phyloP scores from a whole-genome alignment of 2,797 vertebrate species.

The Hirundo rustica region DNA sequence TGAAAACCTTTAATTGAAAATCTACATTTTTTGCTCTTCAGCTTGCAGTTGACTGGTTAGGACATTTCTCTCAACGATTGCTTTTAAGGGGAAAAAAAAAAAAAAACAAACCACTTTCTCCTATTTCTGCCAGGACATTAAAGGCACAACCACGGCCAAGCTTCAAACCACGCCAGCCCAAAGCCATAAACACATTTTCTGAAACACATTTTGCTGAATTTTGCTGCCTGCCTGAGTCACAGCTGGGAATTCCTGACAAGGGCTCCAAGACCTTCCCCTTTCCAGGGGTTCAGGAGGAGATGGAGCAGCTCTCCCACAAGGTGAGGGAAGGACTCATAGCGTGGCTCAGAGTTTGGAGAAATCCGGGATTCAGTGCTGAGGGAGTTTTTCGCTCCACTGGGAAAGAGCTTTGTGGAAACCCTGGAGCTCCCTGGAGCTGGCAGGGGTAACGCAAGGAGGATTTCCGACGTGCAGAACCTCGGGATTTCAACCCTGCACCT shows the following conservation, averaged over 20 bases:
- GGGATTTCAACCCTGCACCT: not conserved
- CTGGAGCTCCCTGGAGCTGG: too few species aligned
- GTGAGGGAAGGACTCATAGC: too few species aligned
- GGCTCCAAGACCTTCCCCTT: not conserved
- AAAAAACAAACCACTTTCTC: too few species aligned
- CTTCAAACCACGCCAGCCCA: not conserved
- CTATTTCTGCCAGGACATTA: not conserved
- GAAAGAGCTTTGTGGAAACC: too few species aligned
- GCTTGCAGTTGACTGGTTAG: not conserved
- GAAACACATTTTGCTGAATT: too few species aligned
- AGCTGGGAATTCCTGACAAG: not conserved
- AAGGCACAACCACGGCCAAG: not conserved
- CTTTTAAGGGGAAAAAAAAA: not conserved
- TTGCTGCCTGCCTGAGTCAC: too few species aligned
- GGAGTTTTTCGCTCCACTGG: too few species aligned
- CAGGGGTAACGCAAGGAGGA: not conserved
- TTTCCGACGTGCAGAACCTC: too few species aligned
- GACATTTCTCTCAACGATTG: not conserved
- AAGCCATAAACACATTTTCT: not conserved
- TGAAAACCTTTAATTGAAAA: not conserved
- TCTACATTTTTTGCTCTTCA: rapidly evolving
- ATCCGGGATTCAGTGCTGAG: too few species aligned
- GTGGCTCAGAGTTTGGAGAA: too few species aligned
- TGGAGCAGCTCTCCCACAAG: too few species aligned
- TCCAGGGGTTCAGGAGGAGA: not conserved